phyloP scores from a whole-genome alignment of 2,888 invertebrate genomes.

The Amphimallon solstitiale region DNA sequence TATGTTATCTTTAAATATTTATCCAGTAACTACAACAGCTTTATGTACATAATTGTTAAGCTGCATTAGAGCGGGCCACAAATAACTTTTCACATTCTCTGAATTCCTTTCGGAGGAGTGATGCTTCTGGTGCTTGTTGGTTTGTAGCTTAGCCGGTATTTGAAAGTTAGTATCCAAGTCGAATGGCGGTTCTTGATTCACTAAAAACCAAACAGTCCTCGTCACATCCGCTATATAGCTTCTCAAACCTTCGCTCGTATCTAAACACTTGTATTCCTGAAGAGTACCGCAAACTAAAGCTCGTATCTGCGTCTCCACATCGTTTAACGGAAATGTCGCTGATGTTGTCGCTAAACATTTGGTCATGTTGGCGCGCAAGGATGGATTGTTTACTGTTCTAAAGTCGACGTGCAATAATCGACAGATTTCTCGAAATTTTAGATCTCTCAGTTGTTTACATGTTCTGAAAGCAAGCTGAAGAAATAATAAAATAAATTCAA shows the following conservation, averaged over 20 bases:
- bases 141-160: slow-evolving; percentile 69
- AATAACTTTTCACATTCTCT: slow-evolving; percentile 80
- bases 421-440: slow-evolving; percentile 78
- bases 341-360: slow-evolving; percentile 71
- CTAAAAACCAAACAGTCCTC: slow-evolving; percentile 87
- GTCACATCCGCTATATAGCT: slow-evolving; percentile 85
- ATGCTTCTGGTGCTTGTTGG: slow-evolving; percentile 83
- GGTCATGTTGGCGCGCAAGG: slow-evolving; percentile 43
- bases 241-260: slow-evolving; percentile 79
- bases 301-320: slow-evolving; percentile 74
- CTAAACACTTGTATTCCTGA: slow-evolving; percentile 92
- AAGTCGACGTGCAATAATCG: slow-evolving; percentile 61
- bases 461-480: slow-evolving; percentile 78
- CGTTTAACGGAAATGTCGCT: slow-evolving; percentile 75
- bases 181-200: slow-evolving; percentile 76
- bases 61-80: slow-evolving; percentile 89
- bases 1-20: background rate
- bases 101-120: slow-evolving; percentile 79
- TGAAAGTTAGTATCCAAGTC: slow-evolving; percentile 77
- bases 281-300: slow-evolving; percentile 80
- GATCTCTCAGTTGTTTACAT: slow-evolving; percentile 75
- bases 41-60: slow-evolving; percentile 82
- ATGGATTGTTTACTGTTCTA: slow-evolving; percentile 62
- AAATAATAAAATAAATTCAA: slow-evolving; percentile 26
- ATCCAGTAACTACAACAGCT: slow-evolving; percentile 85